A percentile compares a stretch with the other conserved stretches of the same genome.
Conservation (phyloP, 2,113 vertebrate species). For the Abramis brama region DNA sequence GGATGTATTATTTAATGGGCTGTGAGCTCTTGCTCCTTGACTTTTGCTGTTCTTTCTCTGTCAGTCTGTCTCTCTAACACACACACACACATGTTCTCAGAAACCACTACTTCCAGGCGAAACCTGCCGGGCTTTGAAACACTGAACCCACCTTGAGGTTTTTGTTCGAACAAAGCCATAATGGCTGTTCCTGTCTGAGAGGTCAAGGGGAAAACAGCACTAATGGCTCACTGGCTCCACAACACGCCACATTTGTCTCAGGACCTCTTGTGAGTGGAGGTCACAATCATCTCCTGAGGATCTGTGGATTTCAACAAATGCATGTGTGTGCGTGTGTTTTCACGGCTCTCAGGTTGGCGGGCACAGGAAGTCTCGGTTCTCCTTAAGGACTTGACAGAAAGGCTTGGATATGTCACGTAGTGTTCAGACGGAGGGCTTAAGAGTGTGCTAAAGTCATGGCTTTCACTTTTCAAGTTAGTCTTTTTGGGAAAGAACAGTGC, state of each 20-base stretch:
- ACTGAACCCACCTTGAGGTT: constrained; percentile 26
- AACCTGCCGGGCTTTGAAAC: constrained; percentile 16
- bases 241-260: constrained; percentile 42
- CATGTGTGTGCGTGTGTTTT: constrained; percentile 44
- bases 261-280: constrained; percentile 24
- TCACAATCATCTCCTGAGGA: constrained; percentile 40
- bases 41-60: constrained; percentile 30
- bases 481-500: background rate
- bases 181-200: constrained; percentile 43
- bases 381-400: constrained; percentile 31
- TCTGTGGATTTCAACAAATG: background rate
- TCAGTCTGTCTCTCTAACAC: constrained; percentile 1
- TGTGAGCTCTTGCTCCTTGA: constrained; percentile 23
- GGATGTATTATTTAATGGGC: constrained; percentile 37
- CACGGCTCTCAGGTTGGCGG: background rate
- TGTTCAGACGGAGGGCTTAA: constrained; percentile 11
- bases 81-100: background rate
- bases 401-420: background rate
- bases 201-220: constrained; percentile 37
- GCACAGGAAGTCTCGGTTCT: constrained; percentile 6
- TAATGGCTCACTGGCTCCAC: constrained; percentile 52
- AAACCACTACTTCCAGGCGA: background rate
- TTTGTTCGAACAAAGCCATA: constrained; percentile 1
- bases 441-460: background rate
- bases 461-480: constrained; percentile 23